These are phyloP conservation scores for Apodemia mormo DNA, from an alignment of 2,888 invertebrate species.

Conservation along the genomic window DNA sequence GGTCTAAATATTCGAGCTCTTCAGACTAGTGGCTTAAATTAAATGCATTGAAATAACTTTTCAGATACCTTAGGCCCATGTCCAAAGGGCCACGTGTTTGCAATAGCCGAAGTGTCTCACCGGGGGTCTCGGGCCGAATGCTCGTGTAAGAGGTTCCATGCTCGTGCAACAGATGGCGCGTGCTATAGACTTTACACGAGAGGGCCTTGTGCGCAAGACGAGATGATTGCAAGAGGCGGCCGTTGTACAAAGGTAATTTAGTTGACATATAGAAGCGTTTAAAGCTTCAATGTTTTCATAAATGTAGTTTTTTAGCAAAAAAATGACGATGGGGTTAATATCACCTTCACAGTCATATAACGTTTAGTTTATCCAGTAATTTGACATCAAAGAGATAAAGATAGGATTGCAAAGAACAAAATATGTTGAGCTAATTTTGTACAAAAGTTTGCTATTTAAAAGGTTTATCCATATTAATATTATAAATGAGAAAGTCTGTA, in stretches of 20 bases:
- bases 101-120: slow-evolving; percentile 71
- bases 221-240: slow-evolving; percentile 86
- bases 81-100: slow-evolving; percentile 86
- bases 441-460: too few relatives aligned
- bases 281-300: too few relatives aligned
- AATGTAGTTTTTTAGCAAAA: too few relatives aligned
- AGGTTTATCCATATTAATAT: too few relatives aligned
- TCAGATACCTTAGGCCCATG: slow-evolving; percentile 89
- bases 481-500: too few relatives aligned
- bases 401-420: too few relatives aligned
- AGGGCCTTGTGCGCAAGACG: slow-evolving; percentile 87
- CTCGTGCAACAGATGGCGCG: slow-evolving; percentile 76
- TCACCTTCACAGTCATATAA: too few relatives aligned
- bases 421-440: too few relatives aligned
- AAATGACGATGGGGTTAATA: too few relatives aligned
- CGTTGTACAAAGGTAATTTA: slow-evolving; percentile 78
- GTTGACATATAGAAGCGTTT: not conserved
- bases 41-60: slow-evolving; percentile 20
- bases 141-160: slow-evolving; percentile 86
- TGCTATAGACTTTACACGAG: slow-evolving; percentile 91
- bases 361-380: too few relatives aligned
- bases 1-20: too few relatives aligned
- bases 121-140: slow-evolving; percentile 81
- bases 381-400: too few relatives aligned
- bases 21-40: not conserved